phyloP scores from a whole-genome alignment of 2,888 invertebrate genomes.

The Hyposoter didymator region DNA sequence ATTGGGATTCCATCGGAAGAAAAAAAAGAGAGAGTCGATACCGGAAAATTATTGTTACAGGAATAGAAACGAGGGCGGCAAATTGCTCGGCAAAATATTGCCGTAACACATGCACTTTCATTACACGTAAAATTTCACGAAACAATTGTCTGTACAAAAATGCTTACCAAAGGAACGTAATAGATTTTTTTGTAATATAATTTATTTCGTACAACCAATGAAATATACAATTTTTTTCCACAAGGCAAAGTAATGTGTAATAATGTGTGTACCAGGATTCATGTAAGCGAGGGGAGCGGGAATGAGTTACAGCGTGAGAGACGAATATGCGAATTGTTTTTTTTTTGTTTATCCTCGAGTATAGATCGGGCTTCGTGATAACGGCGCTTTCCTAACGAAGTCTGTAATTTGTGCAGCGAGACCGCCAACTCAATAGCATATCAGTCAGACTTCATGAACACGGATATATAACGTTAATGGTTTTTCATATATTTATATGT shows the following conservation, averaged over 20 bases:
- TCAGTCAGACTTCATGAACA: conserved; percentile 58
- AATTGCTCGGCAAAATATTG: too few species aligned
- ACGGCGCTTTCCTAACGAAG: conserved; percentile 80
- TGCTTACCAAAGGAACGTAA: background rate
- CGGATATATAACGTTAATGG: conserved; percentile 18
- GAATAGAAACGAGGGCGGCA: too few species aligned
- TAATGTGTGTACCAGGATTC: conserved; percentile 18
- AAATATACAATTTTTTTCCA: conserved; percentile 37
- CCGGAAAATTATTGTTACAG: too few species aligned
- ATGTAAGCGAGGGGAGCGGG: conserved; percentile 3
- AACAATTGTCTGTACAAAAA: background rate
- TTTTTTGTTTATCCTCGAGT: conserved; percentile 72
- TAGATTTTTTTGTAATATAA: conserved; percentile 12
- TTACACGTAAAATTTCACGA: background rate
- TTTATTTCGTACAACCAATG: conserved; percentile 16
- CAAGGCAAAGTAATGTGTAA: background rate
- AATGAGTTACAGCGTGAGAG: conserved; percentile 75
- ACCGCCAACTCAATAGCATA: conserved; percentile 67
- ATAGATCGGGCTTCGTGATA: conserved; percentile 78
- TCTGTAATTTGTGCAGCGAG: conserved; percentile 78
- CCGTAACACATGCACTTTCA: too few species aligned
- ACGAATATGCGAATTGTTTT: conserved; percentile 81
- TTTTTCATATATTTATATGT: conserved; percentile 34
- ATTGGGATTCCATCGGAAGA: too few species aligned
- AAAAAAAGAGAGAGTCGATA: too few species aligned